Base-by-base conservation (phyloP, 2,113 vertebrate genomes). In the Hippopotamus amphibius region DNA sequence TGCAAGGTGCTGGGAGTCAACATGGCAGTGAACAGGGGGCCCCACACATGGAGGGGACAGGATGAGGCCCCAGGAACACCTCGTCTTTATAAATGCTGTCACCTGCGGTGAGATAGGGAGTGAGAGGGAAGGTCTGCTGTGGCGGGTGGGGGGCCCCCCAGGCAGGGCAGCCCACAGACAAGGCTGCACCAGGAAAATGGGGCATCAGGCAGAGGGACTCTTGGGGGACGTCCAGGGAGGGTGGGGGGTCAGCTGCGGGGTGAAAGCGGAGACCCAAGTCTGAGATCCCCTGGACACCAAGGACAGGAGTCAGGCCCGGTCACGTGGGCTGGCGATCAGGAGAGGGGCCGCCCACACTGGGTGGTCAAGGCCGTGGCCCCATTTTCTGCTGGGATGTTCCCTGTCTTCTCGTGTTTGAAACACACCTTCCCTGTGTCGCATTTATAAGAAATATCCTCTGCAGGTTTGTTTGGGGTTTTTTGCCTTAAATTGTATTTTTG, bases 251-350 rank as follows among this genome's bases (percentile, higher is more conserved):
- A 37, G 48, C 4, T 71, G 13, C 9, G 17, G 11, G 11, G 2
- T 5, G 4, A 41, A 43, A 9, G 26, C 12, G 9, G 13, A 86
- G 26, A 16, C 28, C 85, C 55, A 41, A 16, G 10, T 9, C 30
- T 22, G 0, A 2, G 6, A 9, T 30, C 15, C 7, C 0, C 1
- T 6, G 24, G 76, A 37, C 30, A 65, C 4, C 12, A 46, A n/a
- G 63, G 28, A 57, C 26, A 21, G 55, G 48, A 17, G 30, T 22
- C n/a, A 82, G n/a, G 55, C 6, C 26, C 61, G 30, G 37, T 41
- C 63, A 41, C 13, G 37, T 13, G 14, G 7, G 10, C 24, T 19
- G 7, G 50, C 0, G 1, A 24, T 37, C 14, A 28, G 61, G 46
- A 53, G 5, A n/a, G 14, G 41, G 21, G 30, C 10, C 10, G 3